Base-by-base conservation (phyloP, 2,888 invertebrate species). In the Tricholauxania praeusta region DNA sequence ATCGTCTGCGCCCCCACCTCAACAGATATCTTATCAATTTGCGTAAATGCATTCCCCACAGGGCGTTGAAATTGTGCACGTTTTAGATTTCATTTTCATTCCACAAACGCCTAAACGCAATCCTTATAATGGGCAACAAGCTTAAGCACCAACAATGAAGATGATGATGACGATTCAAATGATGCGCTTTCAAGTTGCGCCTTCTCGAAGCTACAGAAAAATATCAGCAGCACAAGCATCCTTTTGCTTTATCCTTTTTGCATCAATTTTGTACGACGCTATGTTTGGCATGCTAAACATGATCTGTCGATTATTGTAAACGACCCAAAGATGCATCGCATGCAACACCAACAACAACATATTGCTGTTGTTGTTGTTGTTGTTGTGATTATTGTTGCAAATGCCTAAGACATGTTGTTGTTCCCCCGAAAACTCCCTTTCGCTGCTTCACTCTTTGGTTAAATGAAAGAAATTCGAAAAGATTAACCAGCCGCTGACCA, bases 1-100 rank as follows among this genome's bases (percentile, higher is more conserved):
- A 14, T 17, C 39, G 12, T 17, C 51, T 51, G 57, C 60, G 19
- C 60, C 67, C 64, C 70, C 71, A 71, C 63, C 68, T 17, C 60
- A 66, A 66, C 69, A 62, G 74, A 72, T 73, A 74, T 74, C 76
- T 78, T 78, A 78, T 78, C 78, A 79, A 79, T 79, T 79, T 78
- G 75, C 74, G 78, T 77, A 77, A 78, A 77, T 76, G 74, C 76
- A 76, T 76, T 75, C 72, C 73, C 63, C 73, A 72, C 74, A 71
- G 75, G 74, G 74, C 71, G 73, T 71, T 76, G 63, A 73, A 77
- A 72, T 67, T 66, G 66, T 74, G 15, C 68, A 72, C 69, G 64
- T 63, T 72, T 68, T 64, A 64, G 69, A 69, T 69, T 55, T 64
- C 17, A 57, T 66, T 49, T 62, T 68, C 52, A 51, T 64, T 73